Evolutionary conservation across 1,140 invertebrate genomes (phyloP).

Genomic region (Hylaeus anthracinus): DNA sequence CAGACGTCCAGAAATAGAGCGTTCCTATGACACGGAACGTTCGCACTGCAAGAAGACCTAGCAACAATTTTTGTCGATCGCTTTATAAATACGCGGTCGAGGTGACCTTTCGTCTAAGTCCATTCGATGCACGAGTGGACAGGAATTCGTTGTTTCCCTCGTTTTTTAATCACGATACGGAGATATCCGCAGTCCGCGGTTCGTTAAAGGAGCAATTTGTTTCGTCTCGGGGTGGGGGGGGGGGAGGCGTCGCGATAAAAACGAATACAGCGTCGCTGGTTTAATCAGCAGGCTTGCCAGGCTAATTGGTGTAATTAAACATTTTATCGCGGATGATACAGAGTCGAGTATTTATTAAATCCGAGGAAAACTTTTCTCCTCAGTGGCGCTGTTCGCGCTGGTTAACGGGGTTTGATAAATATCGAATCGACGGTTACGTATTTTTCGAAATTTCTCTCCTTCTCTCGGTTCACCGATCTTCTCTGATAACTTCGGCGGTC

Average conservation of each 20-base stretch:
- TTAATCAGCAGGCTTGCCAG: not conserved
- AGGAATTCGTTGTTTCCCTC: not conserved
- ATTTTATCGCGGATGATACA: not conserved
- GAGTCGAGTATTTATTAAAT: constrained; percentile 7
- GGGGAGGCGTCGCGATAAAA: not conserved
- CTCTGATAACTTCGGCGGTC: constrained; percentile 1
- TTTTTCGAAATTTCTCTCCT: constrained; percentile 12
- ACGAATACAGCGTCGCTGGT: not conserved
- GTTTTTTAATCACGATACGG: not conserved
- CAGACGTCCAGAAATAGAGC: not conserved
- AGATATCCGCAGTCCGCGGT: not conserved
- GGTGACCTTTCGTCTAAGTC: not conserved
- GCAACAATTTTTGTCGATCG: not conserved
- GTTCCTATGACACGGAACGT: not conserved
- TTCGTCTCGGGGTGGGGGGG: not conserved
- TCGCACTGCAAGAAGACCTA: not conserved
- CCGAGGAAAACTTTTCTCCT: not conserved
- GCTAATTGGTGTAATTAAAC: constrained; percentile 10
- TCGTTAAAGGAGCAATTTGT: not conserved
- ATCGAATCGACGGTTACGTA: not conserved
- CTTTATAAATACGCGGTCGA: not conserved
- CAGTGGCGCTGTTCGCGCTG: not conserved
- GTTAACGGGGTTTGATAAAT: constrained; percentile 11
- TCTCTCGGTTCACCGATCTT: not conserved
- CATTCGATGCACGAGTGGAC: not conserved